Evolutionary conservation across 2,888 invertebrate species (phyloP).

Genomic region (Lycocerus yunnanus): DNA sequence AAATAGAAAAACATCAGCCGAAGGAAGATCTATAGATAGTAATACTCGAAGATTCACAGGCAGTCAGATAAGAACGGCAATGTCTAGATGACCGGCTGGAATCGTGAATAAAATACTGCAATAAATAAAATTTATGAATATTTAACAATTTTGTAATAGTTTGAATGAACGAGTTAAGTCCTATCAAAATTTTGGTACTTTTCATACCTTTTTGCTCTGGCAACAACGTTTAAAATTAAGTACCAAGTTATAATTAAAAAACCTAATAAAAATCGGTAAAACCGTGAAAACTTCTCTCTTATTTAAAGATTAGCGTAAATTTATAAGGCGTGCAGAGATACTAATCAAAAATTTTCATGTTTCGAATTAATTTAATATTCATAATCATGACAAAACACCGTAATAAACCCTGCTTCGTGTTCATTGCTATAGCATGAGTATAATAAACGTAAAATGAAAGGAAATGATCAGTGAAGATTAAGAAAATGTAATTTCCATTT

Average conservation of each 20-base stretch:
- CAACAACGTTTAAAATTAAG: not conserved
- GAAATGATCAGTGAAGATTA: not conserved
- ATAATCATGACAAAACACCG: not conserved
- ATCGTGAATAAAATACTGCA: too few relatives aligned
- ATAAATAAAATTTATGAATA: too few relatives aligned
- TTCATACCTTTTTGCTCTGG: not conserved
- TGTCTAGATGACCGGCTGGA: too few relatives aligned
- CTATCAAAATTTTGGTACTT: not conserved
- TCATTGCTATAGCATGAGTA: not conserved
- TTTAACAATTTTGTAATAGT: not conserved
- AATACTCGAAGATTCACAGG: not conserved
- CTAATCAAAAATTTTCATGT: not conserved
- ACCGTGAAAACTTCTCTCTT: not conserved
- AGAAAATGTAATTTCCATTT: constrained; percentile 2
- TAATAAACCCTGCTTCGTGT: not conserved
- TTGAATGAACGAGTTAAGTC: not conserved
- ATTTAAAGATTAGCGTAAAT: not conserved
- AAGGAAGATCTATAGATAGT: not conserved
- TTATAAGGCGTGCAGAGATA: not conserved
- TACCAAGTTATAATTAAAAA: not conserved
- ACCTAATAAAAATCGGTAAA: not conserved
- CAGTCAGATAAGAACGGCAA: too few relatives aligned
- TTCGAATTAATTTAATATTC: not conserved
- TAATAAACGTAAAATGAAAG: not conserved
- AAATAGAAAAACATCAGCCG: not conserved